Base-by-base conservation (phyloP, 2,888 invertebrate species). In the Camponotus fellah region DNA sequence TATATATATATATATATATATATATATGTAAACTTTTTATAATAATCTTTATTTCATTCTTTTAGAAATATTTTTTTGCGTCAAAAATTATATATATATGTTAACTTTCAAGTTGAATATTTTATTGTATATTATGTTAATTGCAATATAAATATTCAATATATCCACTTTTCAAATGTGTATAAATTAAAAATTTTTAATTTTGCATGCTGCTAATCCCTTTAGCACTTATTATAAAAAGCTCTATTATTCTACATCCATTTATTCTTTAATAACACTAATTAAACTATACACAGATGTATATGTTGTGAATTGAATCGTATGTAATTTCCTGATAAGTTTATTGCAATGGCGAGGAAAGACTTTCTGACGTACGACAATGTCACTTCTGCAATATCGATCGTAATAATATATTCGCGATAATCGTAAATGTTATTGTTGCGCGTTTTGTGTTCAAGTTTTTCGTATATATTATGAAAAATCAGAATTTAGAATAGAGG, bases 301-400 rank as follows among this genome's bases (percentile, higher is more conserved):
- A 49, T 34, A 49, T 60, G 3, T 17, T n/a, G 26, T n/a, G 53
- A 49, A 40, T 14, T 49, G 17, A 53, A 56, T 9, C 4, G 76
- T 32, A 12, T 14, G 34, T 62, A 53, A 53, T 64, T 40, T 49
- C 1, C 26, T 8, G n/a, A 49, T 10, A 8, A 81, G 32, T 72
- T 64, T 53, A 64, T 6, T 72, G 46, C 68, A 46, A 85, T 40
- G 62, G 60, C 64, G 68, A 37, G 32, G 53, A 58, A 75, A 34
- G 46, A 71, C 40, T 43, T 66, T 82, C 12, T 14, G 65, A 68
- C 56, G 60, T 37, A 56, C 34, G 64, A 46, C 82, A 81, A 75
- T 83, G 82, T 79, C 82, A 79, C 43, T 77, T 86, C 60, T 76
- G 46, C 69, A 62, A 62, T 85, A 88, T 88, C 82, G 88, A 88